Evolutionary conservation across 2,888 invertebrate species (phyloP), one percentile per base, ranked within the genome.

Genomic region (Volucella bombylans): DNA sequence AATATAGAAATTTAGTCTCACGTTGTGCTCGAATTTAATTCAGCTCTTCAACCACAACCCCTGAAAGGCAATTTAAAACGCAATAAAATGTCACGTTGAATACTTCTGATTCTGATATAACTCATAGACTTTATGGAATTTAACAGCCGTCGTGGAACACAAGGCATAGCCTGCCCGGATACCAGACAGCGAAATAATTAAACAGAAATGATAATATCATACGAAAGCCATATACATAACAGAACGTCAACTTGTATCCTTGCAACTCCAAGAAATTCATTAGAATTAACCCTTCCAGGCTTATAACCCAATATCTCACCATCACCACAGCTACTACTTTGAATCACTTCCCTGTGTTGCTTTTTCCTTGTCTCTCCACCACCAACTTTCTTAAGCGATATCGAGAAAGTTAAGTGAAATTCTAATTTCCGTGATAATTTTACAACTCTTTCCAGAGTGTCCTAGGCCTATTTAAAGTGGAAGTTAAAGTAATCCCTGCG

Each of bases 21-120:
- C 9, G 6, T 57, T 15, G 15, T 23, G 23, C 61, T 71, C 57
- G 61, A 54, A 31, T 45, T 54, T 45, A 23, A 23, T 14, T 8
- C 23, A n/a, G 39, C 6, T 4, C 41, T 38, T 41, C 23, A 15
- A n/a, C 71, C 55, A 14, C 47, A 41, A 15, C 68, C 72, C 72
- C 45, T 41, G 76, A 72, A 64, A 72, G 80, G 76, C 80, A 85
- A 81, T 85, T 85, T 85, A 81, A 85, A 85, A 81, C 52, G 68
- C 61, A 85, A 85, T 85, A 85, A 81, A 85, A 81, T 59, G 31
- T 67, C 74, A 74, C 74, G 59, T 23, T 80, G 45, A 71, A 67
- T 65, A 74, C 59, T 69, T 79, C 54, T 80, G 61, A 68, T 68
- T 55, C 45, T 49, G 23, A 47, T 52, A 54, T 61, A 52, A n/a